Base-by-base conservation (phyloP, 2,888 invertebrate species). In the Platycheirus rosarum region DNA sequence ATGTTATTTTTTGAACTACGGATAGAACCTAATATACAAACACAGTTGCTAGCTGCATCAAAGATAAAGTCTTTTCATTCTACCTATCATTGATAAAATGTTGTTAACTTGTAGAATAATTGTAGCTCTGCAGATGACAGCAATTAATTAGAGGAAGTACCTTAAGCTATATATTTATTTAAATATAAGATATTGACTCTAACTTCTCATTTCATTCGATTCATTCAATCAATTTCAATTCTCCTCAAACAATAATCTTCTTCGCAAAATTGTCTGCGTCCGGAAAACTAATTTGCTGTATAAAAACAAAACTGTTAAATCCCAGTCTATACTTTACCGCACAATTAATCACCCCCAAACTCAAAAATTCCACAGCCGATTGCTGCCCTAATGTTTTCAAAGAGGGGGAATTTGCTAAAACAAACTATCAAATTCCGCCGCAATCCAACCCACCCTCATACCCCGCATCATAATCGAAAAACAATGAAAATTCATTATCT, bases 401-500 rank as follows among this genome's bases (percentile, higher is more conserved):
- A 53, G 42, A 18, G 29, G 55, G 13, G 44, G 18, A 60, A 37
- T 55, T 20, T 42, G 18, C 66, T 44, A 35, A 14, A 32, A 57
- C 82, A 82, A 77, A 82, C 82, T 77, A 82, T 82, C 68, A 23
- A 75, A 75, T 76, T 75, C 70, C 80, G 40, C 13, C 48, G 65
- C 75, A 62, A 20, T 42, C 42, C 23, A 29, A 65, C 20, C 14
- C 46, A 55, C 26, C 60, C 60, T 29, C 11, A 5, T 4, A 11
- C 35, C 6, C 0, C 16, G 11, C 29, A 4, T 63, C 32, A 76
- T 71, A 82, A 82, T 82, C 71, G 77, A 49, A 77, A 77, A 82
- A 82, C 82, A 82, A 82, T 82, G 82, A 82, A 82, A 82, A 82
- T 82, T 82, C 82, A 82, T 82, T 82, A 82, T 77, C 82, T 68